These are phyloP conservation scores for Acholoe squamosa DNA, from an alignment of 2,888 invertebrate genomes.

Conservation along the genomic window DNA sequence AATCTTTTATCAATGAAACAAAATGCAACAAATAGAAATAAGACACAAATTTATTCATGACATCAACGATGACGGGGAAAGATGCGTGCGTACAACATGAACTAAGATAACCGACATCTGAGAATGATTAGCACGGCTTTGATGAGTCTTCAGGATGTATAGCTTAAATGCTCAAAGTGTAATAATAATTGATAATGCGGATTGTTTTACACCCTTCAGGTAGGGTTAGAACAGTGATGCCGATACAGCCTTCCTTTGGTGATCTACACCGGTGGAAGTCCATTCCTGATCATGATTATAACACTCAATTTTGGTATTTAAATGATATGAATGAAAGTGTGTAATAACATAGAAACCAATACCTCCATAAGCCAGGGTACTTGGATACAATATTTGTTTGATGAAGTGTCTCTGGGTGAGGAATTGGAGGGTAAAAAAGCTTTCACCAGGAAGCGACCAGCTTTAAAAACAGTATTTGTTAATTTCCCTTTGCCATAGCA, in stretches of 20 bases:
- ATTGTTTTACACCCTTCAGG: conserved; percentile 5
- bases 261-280: background rate
- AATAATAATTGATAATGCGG: background rate
- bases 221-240: background rate
- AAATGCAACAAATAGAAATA: conserved; percentile 29
- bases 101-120: conserved; percentile 1
- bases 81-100: conserved; percentile 40
- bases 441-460: too few relatives aligned
- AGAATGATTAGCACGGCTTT: background rate
- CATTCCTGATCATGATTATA: conserved; percentile 2
- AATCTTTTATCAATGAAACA: conserved; percentile 35
- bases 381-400: too few relatives aligned
- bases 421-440: too few relatives aligned
- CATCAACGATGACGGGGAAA: conserved; percentile 40
- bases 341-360: too few relatives aligned
- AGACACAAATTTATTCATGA: conserved; percentile 32
- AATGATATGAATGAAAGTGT: conserved; percentile 16
- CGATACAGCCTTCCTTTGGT: background rate
- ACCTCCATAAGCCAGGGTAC: too few relatives aligned
- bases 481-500: too few relatives aligned
- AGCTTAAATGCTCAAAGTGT: background rate
- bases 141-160: background rate
- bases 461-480: too few relatives aligned
- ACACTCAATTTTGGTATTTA: background rate
- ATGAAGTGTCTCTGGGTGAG: too few relatives aligned